Percentiles rank a stretch among this genome's conserved stretches.
Conservation (phyloP, 1,140 invertebrate species). For the Bombus sibiricus region DNA sequence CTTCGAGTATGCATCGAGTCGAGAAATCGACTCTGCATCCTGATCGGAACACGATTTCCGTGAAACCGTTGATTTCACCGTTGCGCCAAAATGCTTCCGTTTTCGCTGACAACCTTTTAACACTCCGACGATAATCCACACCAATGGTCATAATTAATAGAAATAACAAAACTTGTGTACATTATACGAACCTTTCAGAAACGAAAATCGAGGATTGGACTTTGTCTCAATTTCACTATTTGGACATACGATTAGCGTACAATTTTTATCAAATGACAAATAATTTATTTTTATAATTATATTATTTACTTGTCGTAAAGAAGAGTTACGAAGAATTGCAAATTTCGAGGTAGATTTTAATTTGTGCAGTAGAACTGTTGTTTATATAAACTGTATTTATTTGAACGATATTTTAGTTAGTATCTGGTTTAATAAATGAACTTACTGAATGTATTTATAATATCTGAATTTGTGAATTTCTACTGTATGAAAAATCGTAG, state of each 20-base stretch:
- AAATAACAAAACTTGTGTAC: too few relatives aligned
- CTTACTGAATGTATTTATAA: too few relatives aligned
- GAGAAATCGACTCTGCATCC: conserved; percentile 43
- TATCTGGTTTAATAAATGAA: too few relatives aligned
- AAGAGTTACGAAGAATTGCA: not conserved
- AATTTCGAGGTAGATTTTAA: not conserved
- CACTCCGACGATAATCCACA: too few relatives aligned
- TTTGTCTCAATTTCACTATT: not conserved
- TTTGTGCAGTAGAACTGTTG: not conserved
- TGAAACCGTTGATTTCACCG: conserved; percentile 37
- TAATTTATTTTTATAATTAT: too few relatives aligned
- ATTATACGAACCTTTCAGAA: not conserved
- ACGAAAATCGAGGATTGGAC: not conserved
- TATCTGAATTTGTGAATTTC: too few relatives aligned
- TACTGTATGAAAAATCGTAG: too few relatives aligned
- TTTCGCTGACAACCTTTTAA: conserved; percentile 1
- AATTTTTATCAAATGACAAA: too few relatives aligned
- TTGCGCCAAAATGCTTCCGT: conserved; percentile 3
- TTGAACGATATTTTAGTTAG: too few relatives aligned
- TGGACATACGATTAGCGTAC: too few relatives aligned
- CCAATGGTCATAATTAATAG: too few relatives aligned
- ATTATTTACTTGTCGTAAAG: too few relatives aligned
- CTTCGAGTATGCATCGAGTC: conserved; percentile 21
- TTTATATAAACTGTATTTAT: not conserved
- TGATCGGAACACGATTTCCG: conserved; percentile 41